phyloP scores from a whole-genome alignment of 2,113 vertebrate species.

The Malurus melanocephalus region DNA sequence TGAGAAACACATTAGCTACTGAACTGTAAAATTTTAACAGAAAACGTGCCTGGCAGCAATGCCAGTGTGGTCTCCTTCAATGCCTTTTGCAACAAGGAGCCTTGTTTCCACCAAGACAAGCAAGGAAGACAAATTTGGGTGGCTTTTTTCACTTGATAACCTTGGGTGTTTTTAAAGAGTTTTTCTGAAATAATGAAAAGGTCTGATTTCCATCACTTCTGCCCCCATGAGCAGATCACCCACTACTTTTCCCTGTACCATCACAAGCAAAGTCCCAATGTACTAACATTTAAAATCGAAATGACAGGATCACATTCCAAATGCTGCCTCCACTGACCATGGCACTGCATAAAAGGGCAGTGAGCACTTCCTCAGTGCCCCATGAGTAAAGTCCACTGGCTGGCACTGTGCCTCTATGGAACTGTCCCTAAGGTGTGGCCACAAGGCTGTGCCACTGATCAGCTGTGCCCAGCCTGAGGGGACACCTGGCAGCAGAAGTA shows the following conservation, averaged over 20 bases:
- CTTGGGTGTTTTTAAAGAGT: fast-evolving
- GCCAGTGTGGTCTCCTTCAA: not conserved
- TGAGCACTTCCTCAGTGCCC: not conserved
- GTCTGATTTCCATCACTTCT: not conserved
- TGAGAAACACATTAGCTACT: not conserved
- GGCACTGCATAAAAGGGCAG: not conserved
- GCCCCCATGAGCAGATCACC: not conserved
- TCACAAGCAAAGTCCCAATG: not conserved
- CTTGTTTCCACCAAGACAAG: not conserved
- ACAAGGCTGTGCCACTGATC: not conserved
- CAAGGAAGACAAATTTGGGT: not conserved
- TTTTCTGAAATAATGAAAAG: not conserved
- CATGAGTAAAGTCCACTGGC: fast-evolving
- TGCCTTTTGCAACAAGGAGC: not conserved
- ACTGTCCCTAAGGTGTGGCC: not conserved
- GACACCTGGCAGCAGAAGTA: not conserved
- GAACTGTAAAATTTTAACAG: not conserved
- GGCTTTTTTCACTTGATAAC: not conserved
- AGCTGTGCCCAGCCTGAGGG: not conserved
- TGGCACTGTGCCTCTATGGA: not conserved
- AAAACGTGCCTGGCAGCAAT: not conserved
- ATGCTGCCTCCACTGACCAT: not conserved
- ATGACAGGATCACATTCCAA: not conserved
- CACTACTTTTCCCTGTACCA: not conserved
- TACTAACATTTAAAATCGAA: not conserved